Evolutionary conservation across 2,797 vertebrate genomes (phyloP), one percentile per base, ranked within the genome.

Genomic region (Spea hammondii): DNA sequence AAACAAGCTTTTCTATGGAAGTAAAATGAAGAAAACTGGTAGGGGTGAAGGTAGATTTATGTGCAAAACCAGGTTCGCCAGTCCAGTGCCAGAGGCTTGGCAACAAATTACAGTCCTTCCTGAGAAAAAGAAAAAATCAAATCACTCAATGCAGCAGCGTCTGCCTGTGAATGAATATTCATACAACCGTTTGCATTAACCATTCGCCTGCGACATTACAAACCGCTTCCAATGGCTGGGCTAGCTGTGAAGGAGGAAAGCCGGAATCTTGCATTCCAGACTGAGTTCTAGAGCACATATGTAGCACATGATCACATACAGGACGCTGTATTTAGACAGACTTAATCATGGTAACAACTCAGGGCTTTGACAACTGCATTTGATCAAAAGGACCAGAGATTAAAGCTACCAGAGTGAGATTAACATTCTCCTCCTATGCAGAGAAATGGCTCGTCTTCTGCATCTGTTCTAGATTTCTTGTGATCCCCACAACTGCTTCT

Each of bases 301-400:
- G 79, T 80, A 80, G 79, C 79, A 80, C 65, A 59, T 67, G 54
- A 66, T 75, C 48, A 11, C 32, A 64, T 73, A 67, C 51, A 67
- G 70, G 55, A 64, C 86, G 86, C 87, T 86, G 83, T 53, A 67
- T 77, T 55, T 57, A 86, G 84, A 85, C 88, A 85, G 87, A 88
- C 86, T 86, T 89, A 87, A 87, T 87, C 89, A 90, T 83, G 83
- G 83, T 86, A 88, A 89, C 87, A 87, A 90, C 89, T 90, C 89
- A 90, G 89, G 89, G 87, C 86, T 32, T 32, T 87, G 78, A 67
- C 78, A 79, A 85, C 86, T 87, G 83, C 73, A 72, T n/a, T 72
- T 51, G 70, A 66, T 49, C 10, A 45, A 72, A 13, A 11, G 32
- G 51, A 46, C 9, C 32, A 59, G 77, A 70, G 59, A 17, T 32